A percentile compares a stretch with the other conserved stretches of the same genome.
phyloP scores from a whole-genome alignment of 2,113 vertebrate species.

The Phoxinus phoxinus region DNA sequence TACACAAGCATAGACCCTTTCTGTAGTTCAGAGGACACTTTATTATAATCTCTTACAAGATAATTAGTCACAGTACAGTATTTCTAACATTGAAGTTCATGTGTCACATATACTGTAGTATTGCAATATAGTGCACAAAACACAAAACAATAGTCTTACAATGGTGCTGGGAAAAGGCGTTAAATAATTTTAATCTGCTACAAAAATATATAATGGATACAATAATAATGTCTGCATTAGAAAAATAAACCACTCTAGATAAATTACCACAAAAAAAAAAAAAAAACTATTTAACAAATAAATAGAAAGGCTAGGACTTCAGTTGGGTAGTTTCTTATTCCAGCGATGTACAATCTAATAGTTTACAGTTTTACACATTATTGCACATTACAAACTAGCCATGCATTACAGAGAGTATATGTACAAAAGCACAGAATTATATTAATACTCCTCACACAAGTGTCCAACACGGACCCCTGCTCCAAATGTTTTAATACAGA shows the following conservation, averaged over 20 bases:
- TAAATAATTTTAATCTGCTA: conserved; percentile 11
- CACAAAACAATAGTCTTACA: conserved; percentile 3
- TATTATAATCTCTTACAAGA: not conserved
- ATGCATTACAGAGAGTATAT: conserved; percentile 17
- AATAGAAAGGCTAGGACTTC: not conserved
- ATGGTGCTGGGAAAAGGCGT: conserved; percentile 9
- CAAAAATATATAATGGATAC: conserved; percentile 26
- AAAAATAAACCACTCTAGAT: conserved; percentile 50
- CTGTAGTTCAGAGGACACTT: conserved; percentile 42
- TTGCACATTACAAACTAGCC: conserved; percentile 32
- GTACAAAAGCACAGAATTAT: conserved; percentile 1
- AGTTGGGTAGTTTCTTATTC: not conserved
- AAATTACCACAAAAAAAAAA: not conserved
- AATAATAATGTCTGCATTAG: conserved; percentile 39
- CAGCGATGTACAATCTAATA: not conserved
- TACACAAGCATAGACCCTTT: conserved; percentile 20
- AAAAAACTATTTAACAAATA: not conserved
- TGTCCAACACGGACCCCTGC: not conserved
- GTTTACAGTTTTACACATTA: conserved; percentile 1
- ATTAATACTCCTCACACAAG: conserved; percentile 41
- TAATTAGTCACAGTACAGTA: not conserved
- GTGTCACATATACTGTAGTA: conserved; percentile 20
- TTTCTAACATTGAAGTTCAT: conserved; percentile 39
- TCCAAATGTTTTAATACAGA: conserved; percentile 38
- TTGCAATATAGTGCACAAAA: conserved; percentile 23